Base-by-base conservation (phyloP, 2,113 vertebrate species). In the Emydura subglobosa region DNA sequence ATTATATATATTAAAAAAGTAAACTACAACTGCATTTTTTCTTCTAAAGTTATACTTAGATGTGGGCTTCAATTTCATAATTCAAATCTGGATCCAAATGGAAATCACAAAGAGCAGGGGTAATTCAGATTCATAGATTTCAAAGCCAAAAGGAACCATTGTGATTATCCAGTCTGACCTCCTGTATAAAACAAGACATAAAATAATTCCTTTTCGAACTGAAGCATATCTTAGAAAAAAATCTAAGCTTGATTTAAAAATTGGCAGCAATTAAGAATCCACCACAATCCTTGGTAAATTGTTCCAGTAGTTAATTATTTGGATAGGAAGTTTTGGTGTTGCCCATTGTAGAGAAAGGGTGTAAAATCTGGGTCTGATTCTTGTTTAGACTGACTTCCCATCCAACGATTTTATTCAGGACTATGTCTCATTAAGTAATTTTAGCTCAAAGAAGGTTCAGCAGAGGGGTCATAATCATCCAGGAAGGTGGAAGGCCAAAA, bases 281-380 rank as follows among this genome's bases (percentile, higher is more conserved):
- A 39, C 17, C n/a, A 47, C 24, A 25, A 44, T 39, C 24, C 25
- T 14, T 29, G 24, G 6, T 72, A 13, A 42, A 14, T 0, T 50
- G 85, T 57, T n/a, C 13, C 34, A 39, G n/a, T 72, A 21, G 65
- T 72, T 72, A 39, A 72, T 39, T 39, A 39, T 72, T 72, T 72
- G 8, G n/a, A 72, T 72, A 72, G 65, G n/a, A 72, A 72, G 19
- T 39, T 39, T n/a, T 72, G 65, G 17, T 22, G 21, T 72, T 72
- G 19, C 87, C 49, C 0, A 29, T n/a, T 86, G 91, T 91, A 80
- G 21, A 86, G 21, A 83, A 86, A 91, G 86, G 2, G 27, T 84
- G 68, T 0, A 86, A 86, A 76, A 80, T 2, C 12, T 1, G n/a
- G 54, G 92, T 82, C 39, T 83, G 51, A 50, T 1, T 17, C 2